Conservation (phyloP, 2,797 vertebrate genomes). For the Onychomys torridus region DNA sequence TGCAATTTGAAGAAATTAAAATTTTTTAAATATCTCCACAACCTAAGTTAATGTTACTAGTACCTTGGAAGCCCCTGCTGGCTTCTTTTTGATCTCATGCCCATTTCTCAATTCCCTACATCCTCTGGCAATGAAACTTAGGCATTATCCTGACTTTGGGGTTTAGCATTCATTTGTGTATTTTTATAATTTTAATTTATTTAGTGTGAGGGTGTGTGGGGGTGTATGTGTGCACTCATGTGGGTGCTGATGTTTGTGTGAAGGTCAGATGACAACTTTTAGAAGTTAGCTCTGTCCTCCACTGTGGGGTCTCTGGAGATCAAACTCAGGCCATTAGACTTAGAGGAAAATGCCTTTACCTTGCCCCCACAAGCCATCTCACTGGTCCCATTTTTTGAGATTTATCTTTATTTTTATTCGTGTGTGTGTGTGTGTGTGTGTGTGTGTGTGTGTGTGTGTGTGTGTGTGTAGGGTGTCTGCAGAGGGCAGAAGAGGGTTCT, state of each 20-base stretch:
- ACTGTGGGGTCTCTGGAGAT: background rate
- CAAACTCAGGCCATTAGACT: background rate
- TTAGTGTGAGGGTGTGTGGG: background rate
- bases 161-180: background rate
- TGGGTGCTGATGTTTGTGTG: background rate
- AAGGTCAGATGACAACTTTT: background rate
- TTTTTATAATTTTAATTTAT: background rate
- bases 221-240: background rate
- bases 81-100: background rate
- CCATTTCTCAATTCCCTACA: background rate
- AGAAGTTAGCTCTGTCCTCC: background rate
- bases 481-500: background rate
- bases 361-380: background rate
- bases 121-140: background rate
- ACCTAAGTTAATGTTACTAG: background rate
- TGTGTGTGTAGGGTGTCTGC: background rate
- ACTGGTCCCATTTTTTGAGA: background rate
- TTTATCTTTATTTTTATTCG: background rate
- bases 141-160: background rate
- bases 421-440: background rate
- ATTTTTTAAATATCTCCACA: background rate
- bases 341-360: background rate
- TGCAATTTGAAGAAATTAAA: constrained; percentile 1
- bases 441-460: background rate
- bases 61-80: background rate